phyloP scores from a whole-genome alignment of 2,888 invertebrate genomes.

The Drosophila mettleri region DNA sequence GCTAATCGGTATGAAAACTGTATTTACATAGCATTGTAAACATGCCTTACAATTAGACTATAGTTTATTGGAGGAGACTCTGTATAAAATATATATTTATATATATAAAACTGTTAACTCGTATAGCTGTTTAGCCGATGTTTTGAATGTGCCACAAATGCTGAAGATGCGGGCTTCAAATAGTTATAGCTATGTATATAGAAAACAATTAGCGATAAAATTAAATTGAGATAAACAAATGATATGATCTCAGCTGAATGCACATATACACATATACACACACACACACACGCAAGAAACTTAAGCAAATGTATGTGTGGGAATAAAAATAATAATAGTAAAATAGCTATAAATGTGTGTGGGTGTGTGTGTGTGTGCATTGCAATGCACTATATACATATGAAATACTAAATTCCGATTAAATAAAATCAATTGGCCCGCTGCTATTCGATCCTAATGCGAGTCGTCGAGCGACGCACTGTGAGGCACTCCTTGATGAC shows the following conservation, averaged over 20 bases:
- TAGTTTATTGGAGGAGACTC: conserved; percentile 65
- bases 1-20: conserved; percentile 54
- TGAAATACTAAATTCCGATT: conserved; percentile 19
- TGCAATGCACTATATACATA: conserved; percentile 39
- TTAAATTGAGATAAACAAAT: conserved; percentile 26
- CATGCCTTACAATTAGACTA: conserved; percentile 51
- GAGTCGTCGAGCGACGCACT: conserved; percentile 69
- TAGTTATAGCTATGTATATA: conserved; percentile 14
- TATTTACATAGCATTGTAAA: conserved; percentile 59
- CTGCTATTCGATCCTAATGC: conserved; percentile 82
- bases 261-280: conserved; percentile 9
- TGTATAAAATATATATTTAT: conserved; percentile 43
- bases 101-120: conserved; percentile 49
- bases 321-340: conserved; percentile 19
- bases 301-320: conserved; percentile 4
- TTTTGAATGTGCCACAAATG: conserved; percentile 12
- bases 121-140: conserved; percentile 17
- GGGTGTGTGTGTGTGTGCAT: conserved; percentile 2
- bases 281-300: conserved; percentile 17
- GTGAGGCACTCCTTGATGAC: conserved; percentile 85
- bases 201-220: conserved; percentile 14
- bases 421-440: conserved; percentile 28
- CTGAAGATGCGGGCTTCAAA: conserved; percentile 33
- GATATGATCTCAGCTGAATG: conserved; percentile 37
- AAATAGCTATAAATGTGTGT: conserved; percentile 17